These are phyloP conservation scores for Atopsyche davidsoni DNA, from an alignment of 1,140 invertebrate species.

Conservation along the genomic window DNA sequence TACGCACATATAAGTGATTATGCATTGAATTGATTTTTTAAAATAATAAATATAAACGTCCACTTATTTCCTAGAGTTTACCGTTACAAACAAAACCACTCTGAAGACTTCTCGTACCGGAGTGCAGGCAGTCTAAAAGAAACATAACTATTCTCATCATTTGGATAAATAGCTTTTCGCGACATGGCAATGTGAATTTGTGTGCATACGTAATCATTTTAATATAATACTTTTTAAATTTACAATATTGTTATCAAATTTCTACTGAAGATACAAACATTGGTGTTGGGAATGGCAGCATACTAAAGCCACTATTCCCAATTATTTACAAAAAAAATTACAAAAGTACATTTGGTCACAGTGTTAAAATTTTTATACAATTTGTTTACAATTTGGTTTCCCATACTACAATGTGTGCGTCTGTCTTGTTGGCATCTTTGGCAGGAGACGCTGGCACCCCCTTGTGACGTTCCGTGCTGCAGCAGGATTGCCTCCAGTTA, in stretches of 20 bases:
- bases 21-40: conserved; percentile 7
- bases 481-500: conserved; percentile 69
- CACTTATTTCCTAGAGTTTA: conserved; percentile 11
- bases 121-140: conserved; percentile 15
- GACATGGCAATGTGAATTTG: background rate
- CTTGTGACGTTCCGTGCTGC: conserved; percentile 44
- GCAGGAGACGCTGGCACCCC: conserved; percentile 43
- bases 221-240: conserved; percentile 2
- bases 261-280: no score
- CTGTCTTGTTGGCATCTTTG: conserved; percentile 61
- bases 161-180: background rate
- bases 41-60: conserved; percentile 16
- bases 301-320: no score
- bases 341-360: conserved; percentile 12
- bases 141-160: conserved; percentile 5
- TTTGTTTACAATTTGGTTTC: conserved; percentile 75
- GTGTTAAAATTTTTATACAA: background rate
- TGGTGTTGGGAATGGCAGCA: no score
- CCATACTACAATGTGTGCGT: conserved; percentile 84
- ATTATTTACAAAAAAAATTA: no score
- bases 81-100: conserved; percentile 8
- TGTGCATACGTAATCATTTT: background rate
- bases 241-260: no score
- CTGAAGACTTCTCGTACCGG: conserved; percentile 10
- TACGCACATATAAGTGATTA: conserved; percentile 11